Percentiles rank a stretch among this genome's conserved stretches.
Conservation (phyloP, 2,888 invertebrate genomes). For the Dioctria linearis region DNA sequence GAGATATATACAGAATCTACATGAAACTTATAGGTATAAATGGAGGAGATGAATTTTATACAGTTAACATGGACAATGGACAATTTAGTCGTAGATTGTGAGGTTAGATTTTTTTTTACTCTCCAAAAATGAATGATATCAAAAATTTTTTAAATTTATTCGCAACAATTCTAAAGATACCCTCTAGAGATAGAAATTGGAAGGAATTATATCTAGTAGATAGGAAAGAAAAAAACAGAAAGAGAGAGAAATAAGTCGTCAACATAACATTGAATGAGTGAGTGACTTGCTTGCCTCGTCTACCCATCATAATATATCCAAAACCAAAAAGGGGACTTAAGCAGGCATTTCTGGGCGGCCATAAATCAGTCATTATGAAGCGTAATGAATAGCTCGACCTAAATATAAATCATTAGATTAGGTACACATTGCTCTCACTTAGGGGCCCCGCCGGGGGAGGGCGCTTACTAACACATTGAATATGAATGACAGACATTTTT, state of each 20-base stretch:
- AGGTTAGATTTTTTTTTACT: too few relatives aligned
- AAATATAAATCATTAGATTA: conserved; percentile 72
- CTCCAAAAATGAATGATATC: conserved; percentile 46
- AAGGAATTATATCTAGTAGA: not conserved
- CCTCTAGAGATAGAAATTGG: not conserved
- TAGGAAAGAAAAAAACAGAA: too few relatives aligned
- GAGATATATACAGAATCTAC: not conserved
- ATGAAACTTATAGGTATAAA: too few relatives aligned
- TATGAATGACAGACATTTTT: too few relatives aligned
- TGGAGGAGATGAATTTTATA: not conserved
- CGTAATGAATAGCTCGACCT: conserved; percentile 72
- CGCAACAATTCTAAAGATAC: conserved; percentile 37
- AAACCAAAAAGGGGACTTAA: conserved; percentile 53
- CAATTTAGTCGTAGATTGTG: conserved; percentile 37
- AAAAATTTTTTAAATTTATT: conserved; percentile 47
- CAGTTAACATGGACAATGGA: conserved; percentile 27
- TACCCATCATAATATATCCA: conserved; percentile 54
- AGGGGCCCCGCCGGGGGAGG: conserved; percentile 18
- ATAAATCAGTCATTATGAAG: conserved; percentile 72
- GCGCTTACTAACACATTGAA: not conserved
- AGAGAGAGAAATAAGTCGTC: conserved; percentile 54
- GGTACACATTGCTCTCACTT: conserved; percentile 61
- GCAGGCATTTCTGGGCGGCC: conserved; percentile 62
- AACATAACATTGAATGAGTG: conserved; percentile 58
- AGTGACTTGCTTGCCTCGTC: conserved; percentile 59